Conservation (phyloP, 1,140 invertebrate species). For the Nymphalis io region DNA sequence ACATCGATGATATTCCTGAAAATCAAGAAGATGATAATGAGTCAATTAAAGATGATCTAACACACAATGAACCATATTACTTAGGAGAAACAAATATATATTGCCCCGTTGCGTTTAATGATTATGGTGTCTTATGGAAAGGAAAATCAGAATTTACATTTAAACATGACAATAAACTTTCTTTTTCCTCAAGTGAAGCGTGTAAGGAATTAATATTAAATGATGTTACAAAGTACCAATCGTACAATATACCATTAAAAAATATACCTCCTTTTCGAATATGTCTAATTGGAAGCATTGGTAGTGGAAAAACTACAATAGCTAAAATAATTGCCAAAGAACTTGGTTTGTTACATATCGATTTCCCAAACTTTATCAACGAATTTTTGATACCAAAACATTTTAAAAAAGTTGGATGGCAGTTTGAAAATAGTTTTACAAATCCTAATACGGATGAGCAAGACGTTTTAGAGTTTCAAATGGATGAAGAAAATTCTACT, state of each 20-base stretch:
- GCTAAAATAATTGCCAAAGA: conserved; percentile 76
- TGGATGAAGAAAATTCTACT: conserved; percentile 59
- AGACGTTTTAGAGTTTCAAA: conserved; percentile 53
- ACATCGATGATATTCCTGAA: conserved; percentile 52
- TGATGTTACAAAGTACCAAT: conserved; percentile 70
- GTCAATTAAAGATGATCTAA: conserved; percentile 48
- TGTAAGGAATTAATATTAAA: conserved; percentile 73
- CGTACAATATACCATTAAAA: conserved; percentile 62
- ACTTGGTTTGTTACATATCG: conserved; percentile 78
- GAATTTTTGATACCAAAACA: conserved; percentile 61
- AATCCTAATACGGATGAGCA: conserved; percentile 58
- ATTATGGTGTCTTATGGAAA: conserved; percentile 80
- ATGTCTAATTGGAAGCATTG: conserved; percentile 79
- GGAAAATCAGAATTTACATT: conserved; percentile 79
- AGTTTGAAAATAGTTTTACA: conserved; percentile 65
- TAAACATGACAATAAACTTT: conserved; percentile 78
- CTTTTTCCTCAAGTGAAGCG: conserved; percentile 74
- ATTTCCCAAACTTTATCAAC: conserved; percentile 71
- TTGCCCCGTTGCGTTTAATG: conserved; percentile 80
- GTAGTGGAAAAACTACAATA: conserved; percentile 79
- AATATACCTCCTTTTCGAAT: conserved; percentile 77
- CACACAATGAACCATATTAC: conserved; percentile 61
- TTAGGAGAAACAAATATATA: conserved; percentile 81
- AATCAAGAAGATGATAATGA: conserved; percentile 53
- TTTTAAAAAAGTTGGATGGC: conserved; percentile 65